Base-by-base conservation (phyloP, 37 sponge, comb jelly and placozoan genomes). In the Sycon ciliatum region DNA sequence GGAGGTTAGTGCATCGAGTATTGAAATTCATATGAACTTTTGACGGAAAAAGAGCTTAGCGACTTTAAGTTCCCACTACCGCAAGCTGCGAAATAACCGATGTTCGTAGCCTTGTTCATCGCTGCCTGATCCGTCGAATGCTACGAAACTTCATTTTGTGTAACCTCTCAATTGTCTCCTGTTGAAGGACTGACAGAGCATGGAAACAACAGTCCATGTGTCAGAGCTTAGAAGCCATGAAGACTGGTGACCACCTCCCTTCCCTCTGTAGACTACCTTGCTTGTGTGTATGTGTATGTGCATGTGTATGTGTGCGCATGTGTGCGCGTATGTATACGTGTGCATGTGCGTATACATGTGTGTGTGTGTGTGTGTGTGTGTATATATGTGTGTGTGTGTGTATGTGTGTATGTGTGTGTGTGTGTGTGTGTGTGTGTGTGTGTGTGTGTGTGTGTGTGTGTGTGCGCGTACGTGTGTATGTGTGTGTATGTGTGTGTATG, bases 231-330 rank as follows among this genome's bases (percentile, higher is more conserved):
- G 46, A 72, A 77, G 0, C 49, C 72, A 20, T 76, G 38, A 49
- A 56, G 76, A 32, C 85, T 80, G 16, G 73, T 80, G 18, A 56
- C 57, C 7, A 28, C 77, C 58, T 32, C 76, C 33, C 2, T 1
- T 34, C 20, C 38, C 20, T 67, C 39, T 67, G 67, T 34, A 20
- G 18, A 9, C 38, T 37, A 38, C 39, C 35, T 23, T 67, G 67
- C n/a, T 2, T 34, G 37, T 67, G 37, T 34, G 35, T 34, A 39
- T 67, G 67, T 67, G 67, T 67, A 39, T 32, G 37, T 34, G 37
- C 38, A 39, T 67, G 35, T 67, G 67, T 33, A 24, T 67, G 37
- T 62, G 64, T 62, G 64, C 32, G 64, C 32, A 18, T 62, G 64
- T 62, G 64, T 62, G 64, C 32, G 64, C 32, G 64, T 33, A 3